Percentiles rank a stretch among this genome's conserved stretches.
phyloP scores from a whole-genome alignment of 2,888 invertebrate genomes.

The Papilio gigon region DNA sequence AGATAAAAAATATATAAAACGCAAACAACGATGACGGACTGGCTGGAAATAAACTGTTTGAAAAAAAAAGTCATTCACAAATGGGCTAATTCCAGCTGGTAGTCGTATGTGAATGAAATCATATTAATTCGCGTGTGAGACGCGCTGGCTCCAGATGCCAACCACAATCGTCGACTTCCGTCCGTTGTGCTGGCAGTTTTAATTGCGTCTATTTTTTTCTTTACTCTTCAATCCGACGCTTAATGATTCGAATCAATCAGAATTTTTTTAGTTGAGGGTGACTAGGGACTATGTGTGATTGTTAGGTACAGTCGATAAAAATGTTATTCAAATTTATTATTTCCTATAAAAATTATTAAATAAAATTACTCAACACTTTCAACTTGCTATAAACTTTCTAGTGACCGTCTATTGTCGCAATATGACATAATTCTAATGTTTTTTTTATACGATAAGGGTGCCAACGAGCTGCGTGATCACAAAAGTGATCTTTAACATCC shows the following conservation, averaged over 20 bases:
- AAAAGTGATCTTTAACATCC: too few relatives aligned
- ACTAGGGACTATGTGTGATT: too few relatives aligned
- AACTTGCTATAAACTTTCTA: not conserved
- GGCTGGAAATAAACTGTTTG: conserved; percentile 31
- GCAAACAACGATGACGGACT: conserved; percentile 21
- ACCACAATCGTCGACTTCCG: conserved; percentile 57
- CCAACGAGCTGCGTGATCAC: too few relatives aligned
- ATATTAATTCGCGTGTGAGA: conserved; percentile 67
- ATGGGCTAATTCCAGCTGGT: conserved; percentile 50
- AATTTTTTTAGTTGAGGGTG: too few relatives aligned
- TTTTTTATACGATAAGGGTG: too few relatives aligned
- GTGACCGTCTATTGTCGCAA: too few relatives aligned
- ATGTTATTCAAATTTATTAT: not conserved
- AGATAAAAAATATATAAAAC: conserved; percentile 13
- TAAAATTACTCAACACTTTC: not conserved
- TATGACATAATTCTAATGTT: too few relatives aligned
- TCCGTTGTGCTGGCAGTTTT: conserved; percentile 42
- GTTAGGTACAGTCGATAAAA: not conserved
- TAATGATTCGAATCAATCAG: conserved; percentile 49
- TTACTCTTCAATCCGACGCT: conserved; percentile 44
- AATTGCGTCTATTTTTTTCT: conserved; percentile 29
- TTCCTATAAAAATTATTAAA: not conserved
- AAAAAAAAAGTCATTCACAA: conserved; percentile 40
- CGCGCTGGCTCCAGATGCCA: conserved; percentile 57
- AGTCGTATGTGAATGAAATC: conserved; percentile 69